Evolutionary conservation across 2,888 invertebrate species (phyloP).

Genomic region (Drosophila algonquin): DNA sequence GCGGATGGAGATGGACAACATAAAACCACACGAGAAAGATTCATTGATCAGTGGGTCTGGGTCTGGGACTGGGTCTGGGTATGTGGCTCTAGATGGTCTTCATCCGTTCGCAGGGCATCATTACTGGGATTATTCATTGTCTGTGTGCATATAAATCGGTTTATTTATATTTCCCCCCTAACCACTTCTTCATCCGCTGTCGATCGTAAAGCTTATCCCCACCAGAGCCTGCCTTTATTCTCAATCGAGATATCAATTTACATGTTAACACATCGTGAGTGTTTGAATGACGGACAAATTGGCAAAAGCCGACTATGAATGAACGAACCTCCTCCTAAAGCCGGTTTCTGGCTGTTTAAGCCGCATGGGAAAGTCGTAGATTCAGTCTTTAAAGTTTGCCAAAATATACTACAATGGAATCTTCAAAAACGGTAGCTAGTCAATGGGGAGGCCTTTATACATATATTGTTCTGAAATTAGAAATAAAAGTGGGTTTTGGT

Average conservation of each 20-base stretch:
- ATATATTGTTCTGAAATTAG: neutral
- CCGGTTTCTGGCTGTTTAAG: constrained; percentile 11
- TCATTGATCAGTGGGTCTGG: constrained; percentile 60
- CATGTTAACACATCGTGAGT: constrained; percentile 67
- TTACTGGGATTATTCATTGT: constrained; percentile 56
- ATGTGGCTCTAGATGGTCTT: constrained; percentile 11
- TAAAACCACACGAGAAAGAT: constrained; percentile 57
- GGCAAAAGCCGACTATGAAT: constrained; percentile 44
- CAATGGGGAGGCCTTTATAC: constrained; percentile 9
- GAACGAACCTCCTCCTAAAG: constrained; percentile 15
- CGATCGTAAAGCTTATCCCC: constrained; percentile 49
- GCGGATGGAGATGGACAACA: constrained; percentile 47
- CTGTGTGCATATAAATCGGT: constrained; percentile 30
- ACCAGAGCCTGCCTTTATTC: constrained; percentile 29
- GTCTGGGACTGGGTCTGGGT: constrained; percentile 2
- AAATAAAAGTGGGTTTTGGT: neutral
- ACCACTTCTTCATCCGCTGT: constrained; percentile 20
- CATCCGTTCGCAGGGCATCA: constrained; percentile 55
- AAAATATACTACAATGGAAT: constrained; percentile 3
- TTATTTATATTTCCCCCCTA: constrained; percentile 33
- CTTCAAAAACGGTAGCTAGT: constrained; percentile 33
- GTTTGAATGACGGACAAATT: constrained; percentile 61
- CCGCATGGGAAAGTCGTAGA: constrained; percentile 27
- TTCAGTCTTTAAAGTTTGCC: constrained; percentile 1
- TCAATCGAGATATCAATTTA: constrained; percentile 63